These are phyloP conservation scores for Stegophylla sp. DNA, from an alignment of 2,888 invertebrate species.

Conservation along the genomic window DNA sequence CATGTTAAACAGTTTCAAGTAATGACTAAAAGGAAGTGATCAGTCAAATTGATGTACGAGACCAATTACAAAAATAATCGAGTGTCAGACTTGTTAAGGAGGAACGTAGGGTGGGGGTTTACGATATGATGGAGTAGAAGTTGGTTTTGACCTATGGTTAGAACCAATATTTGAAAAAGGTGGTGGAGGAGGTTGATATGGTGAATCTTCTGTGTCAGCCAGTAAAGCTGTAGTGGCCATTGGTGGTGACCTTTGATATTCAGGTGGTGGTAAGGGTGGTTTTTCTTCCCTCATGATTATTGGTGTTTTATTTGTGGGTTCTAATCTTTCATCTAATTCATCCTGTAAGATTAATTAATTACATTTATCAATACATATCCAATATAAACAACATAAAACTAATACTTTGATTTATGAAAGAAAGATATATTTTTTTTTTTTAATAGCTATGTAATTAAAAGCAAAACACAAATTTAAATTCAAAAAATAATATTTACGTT, in stretches of 20 bases:
- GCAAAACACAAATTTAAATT: no score
- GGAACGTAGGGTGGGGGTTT: constrained; percentile 97
- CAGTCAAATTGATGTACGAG: constrained; percentile 55
- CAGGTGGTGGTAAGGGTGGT: constrained; percentile 87
- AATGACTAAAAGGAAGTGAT: constrained; percentile 55
- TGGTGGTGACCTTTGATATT: constrained; percentile 71
- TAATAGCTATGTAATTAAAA: no score
- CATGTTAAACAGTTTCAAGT: constrained; percentile 20
- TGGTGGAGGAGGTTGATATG: constrained; percentile 90
- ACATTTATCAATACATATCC: neutral
- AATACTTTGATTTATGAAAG: neutral
- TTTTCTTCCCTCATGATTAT: constrained; percentile 94
- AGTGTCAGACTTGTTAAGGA: constrained; percentile 72
- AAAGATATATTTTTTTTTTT: no score
- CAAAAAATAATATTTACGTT: no score
- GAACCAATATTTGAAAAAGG: constrained; percentile 78
- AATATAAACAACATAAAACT: neutral
- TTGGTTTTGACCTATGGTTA: constrained; percentile 74
- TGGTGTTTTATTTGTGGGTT: constrained; percentile 87
- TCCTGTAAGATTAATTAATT: constrained; percentile 66
- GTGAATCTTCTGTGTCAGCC: constrained; percentile 69
- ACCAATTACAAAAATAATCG: constrained; percentile 53
- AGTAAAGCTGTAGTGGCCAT: constrained; percentile 64
- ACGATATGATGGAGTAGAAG: constrained; percentile 89
- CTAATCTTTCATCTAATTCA: constrained; percentile 91